phyloP scores from a whole-genome alignment of 2,113 vertebrate genomes.

The Falco punctatus region DNA sequence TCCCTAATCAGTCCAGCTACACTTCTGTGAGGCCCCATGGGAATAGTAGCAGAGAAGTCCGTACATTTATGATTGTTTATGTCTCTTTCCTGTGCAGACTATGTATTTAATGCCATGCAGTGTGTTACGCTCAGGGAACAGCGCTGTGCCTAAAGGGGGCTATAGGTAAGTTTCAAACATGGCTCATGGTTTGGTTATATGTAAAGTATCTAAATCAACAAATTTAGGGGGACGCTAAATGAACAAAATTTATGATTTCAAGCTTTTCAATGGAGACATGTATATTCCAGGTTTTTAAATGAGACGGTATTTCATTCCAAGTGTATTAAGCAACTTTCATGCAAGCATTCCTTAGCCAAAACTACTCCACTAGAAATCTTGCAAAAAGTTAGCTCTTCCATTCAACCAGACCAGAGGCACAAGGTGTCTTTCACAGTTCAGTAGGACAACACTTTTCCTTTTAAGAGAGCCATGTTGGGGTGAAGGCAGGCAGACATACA shows the following conservation, averaged over 20 bases:
- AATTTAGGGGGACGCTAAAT: background rate
- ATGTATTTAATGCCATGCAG: background rate
- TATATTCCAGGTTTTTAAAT: background rate
- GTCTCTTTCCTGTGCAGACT: background rate
- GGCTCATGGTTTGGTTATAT: background rate
- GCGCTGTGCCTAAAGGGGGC: background rate
- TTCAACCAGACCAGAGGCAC: background rate
- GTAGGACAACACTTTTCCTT: background rate
- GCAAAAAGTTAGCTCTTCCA: background rate
- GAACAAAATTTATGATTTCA: background rate
- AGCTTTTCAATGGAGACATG: background rate
- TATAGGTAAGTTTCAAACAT: background rate
- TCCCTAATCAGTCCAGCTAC: background rate
- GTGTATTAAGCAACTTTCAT: background rate
- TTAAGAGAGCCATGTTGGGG: accelerated
- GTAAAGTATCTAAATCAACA: background rate
- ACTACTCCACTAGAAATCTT: background rate
- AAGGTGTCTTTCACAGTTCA: background rate
- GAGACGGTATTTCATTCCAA: background rate
- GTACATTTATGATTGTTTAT: background rate
- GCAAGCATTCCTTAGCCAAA: background rate
- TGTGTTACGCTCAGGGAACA: background rate
- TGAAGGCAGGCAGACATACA: background rate
- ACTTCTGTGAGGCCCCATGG: background rate
- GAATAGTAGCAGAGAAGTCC: background rate